Evolutionary conservation across 1,140 invertebrate species (phyloP), one percentile per base, ranked within the genome.

Genomic region (Rhyacophila brunnea): DNA sequence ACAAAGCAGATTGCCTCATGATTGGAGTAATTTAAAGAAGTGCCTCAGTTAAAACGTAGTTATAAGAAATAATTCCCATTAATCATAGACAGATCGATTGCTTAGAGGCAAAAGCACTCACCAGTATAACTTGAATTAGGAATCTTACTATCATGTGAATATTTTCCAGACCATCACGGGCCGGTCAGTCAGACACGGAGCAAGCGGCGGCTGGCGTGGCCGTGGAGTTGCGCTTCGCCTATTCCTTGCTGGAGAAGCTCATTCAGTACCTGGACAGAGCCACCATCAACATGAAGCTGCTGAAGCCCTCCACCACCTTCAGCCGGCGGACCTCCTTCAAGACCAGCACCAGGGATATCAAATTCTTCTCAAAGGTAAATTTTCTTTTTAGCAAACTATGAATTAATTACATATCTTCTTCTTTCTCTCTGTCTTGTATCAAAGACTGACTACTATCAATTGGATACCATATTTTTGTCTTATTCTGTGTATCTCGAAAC

Each of bases 301-400:
- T 96, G 28, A 95, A 93, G 71, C 96, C 97, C 0, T 96, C 93
- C 1, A 86, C 91, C 20, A 96, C 93, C 0, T 96, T 93, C 77
- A 98, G 94, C 67, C 79, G 96, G 62, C 81, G 96, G 52, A 88
- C 85, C 28, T 97, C 93, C 54, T 99, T 98, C 72, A 96, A 95
- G 70, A 96, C 92, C 0, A 93, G 95, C 6, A 94, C 94, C 0
- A 86, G 95, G 38, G 98, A 99, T 77, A 98, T 99, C 44, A 99
- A 99, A 75, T 99, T 99, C 81, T 99, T 99, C 78, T 96, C 93
- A 13, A 99, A 99, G 83, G 95, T 91, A 44, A 18, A 40, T n/a
- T n/a, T n/a, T n/a, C n/a, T n/a, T n/a, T n/a, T n/a, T n/a, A n/a
- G n/a, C n/a, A n/a, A n/a, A n/a, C n/a, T n/a, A n/a, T n/a, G n/a